These are phyloP conservation scores for Allolobophora icterica DNA, from an alignment of 2,888 invertebrate species.

Conservation along the genomic window DNA sequence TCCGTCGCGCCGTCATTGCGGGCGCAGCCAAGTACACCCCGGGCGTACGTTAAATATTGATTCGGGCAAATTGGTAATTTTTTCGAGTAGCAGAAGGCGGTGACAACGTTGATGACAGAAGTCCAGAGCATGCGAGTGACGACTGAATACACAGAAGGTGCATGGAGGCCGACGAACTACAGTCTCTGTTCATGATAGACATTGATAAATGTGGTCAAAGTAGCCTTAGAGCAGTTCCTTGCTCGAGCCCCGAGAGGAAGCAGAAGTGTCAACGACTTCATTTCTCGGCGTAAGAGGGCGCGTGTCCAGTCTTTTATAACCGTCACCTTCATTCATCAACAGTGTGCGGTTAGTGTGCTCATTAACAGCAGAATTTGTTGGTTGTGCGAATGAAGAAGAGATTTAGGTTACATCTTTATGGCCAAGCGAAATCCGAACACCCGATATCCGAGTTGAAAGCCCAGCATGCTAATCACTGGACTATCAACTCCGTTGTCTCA, in stretches of 20 bases:
- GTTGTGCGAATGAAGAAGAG: not conserved
- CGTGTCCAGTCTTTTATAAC: not conserved
- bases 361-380: not conserved
- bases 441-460: not conserved
- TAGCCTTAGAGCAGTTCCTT: not conserved
- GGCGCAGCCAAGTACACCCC: not conserved
- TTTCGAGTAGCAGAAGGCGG: slow-evolving; percentile 18
- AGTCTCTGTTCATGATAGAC: not conserved
- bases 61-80: slow-evolving; percentile 21
- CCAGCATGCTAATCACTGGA: not conserved
- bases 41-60: slow-evolving; percentile 18
- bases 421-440: not conserved
- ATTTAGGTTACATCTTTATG: not conserved
- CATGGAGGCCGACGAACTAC: not conserved
- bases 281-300: not conserved
- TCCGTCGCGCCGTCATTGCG: not conserved
- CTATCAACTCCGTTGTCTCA: not conserved
- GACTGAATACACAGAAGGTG: not conserved
- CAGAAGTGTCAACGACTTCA: not conserved
- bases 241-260: not conserved
- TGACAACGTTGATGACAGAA: not conserved
- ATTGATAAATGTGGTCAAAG: not conserved
- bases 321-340: not conserved
- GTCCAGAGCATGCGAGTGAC: not conserved
- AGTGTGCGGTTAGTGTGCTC: not conserved